These are phyloP conservation scores for Paratrypauchen microcephalus DNA, from an alignment of 2,797 vertebrate species.

Conservation along the genomic window DNA sequence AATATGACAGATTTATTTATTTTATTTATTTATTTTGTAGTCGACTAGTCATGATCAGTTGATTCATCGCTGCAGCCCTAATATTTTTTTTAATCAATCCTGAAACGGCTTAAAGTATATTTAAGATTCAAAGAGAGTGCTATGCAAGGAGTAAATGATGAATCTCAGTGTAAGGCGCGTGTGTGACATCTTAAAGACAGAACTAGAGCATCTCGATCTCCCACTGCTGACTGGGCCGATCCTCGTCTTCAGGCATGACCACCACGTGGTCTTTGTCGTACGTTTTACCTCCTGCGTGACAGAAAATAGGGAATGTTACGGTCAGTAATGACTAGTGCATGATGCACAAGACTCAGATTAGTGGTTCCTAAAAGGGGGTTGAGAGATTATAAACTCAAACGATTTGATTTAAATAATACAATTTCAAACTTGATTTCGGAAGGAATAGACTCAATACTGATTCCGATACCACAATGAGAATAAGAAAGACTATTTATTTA, in stretches of 20 bases:
- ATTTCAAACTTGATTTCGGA: too few species aligned
- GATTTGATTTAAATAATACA: too few species aligned
- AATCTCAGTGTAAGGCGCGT: not conserved
- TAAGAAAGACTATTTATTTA: too few species aligned
- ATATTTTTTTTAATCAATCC: too few species aligned
- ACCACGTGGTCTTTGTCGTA: conserved; percentile 89
- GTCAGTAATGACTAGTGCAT: not conserved
- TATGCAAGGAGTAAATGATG: not conserved
- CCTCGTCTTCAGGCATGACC: conserved; percentile 77
- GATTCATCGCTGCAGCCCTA: too few species aligned
- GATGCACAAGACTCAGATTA: not conserved
- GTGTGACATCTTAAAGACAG: not conserved
- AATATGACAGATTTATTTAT: too few species aligned
- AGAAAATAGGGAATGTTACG: not conserved
- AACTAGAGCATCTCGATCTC: conserved; percentile 77
- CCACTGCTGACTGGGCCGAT: conserved; percentile 84
- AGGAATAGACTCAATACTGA: too few species aligned
- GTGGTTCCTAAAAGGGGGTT: too few species aligned
- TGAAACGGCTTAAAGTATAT: not conserved
- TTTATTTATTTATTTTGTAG: too few species aligned
- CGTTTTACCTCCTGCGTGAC: conserved; percentile 80
- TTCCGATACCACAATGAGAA: too few species aligned
- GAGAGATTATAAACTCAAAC: too few species aligned
- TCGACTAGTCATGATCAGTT: too few species aligned
- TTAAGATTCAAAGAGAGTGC: not conserved